Conservation (phyloP, 1,140 invertebrate species). For the Laodelphax striatellus region DNA sequence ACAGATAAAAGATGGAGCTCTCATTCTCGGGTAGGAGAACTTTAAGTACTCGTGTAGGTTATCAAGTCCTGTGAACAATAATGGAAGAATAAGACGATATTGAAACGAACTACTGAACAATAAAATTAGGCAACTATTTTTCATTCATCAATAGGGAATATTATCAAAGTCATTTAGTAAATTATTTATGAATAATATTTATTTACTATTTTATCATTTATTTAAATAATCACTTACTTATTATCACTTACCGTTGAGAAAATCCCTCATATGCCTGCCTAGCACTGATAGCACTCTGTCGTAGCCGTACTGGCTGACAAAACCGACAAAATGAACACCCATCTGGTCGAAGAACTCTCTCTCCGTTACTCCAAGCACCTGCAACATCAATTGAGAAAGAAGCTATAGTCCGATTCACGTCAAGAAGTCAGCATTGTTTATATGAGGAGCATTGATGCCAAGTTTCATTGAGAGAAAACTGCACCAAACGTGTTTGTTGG, state of each 20-base stretch:
- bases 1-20: constrained; percentile 91
- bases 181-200: no score
- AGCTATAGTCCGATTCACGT: no score
- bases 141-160: no score
- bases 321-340: constrained; percentile 81
- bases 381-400: constrained; percentile 17
- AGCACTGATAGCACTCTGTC: constrained; percentile 80
- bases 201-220: no score
- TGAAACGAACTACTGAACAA: no score
- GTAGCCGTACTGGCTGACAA: constrained; percentile 91
- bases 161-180: no score
- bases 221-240: no score
- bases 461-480: no score
- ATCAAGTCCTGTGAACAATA: constrained; percentile 48
- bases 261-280: constrained; percentile 87
- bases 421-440: no score
- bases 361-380: constrained; percentile 75
- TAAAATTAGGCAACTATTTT: no score
- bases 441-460: no score
- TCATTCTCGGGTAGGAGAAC: constrained; percentile 88
- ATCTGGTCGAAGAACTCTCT: constrained; percentile 81
- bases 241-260: constrained; percentile 63
- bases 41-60: constrained; percentile 96
- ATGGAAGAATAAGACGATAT: neutral
- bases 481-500: no score